phyloP scores from a whole-genome alignment of 2,888 invertebrate genomes.

The Mallateleia sp. region DNA sequence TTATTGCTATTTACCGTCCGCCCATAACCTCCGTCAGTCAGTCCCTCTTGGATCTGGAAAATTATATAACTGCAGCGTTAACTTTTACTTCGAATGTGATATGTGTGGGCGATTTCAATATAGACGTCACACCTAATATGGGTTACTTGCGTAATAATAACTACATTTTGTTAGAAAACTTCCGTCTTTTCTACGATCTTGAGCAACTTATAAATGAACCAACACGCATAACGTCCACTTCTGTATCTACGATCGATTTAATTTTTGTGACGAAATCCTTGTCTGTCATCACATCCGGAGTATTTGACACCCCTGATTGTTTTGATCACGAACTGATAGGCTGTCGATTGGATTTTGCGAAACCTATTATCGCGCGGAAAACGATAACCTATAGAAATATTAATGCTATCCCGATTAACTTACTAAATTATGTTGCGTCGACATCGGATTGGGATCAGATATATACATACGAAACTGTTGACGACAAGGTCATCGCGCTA shows the following conservation, averaged over 20 bases:
- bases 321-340: slow-evolving; percentile 4
- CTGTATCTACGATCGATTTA: not conserved
- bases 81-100: not conserved
- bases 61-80: not conserved
- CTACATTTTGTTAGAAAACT: not conserved
- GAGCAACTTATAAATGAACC: not conserved
- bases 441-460: not conserved
- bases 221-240: not conserved
- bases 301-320: not conserved
- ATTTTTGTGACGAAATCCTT: not conserved
- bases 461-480: not conserved
- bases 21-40: not conserved
- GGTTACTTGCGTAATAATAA: not conserved
- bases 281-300: not conserved
- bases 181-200: not conserved
- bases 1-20: not conserved
- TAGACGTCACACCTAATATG: not conserved
- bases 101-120: slow-evolving; percentile 7
- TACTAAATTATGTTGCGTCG: not conserved
- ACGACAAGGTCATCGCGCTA: not conserved
- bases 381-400: not conserved
- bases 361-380: not conserved
- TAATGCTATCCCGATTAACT: not conserved
- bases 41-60: not conserved
- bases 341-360: not conserved